Evolutionary conservation across 1,140 invertebrate genomes (phyloP).

Genomic region (Magallana gigas): DNA sequence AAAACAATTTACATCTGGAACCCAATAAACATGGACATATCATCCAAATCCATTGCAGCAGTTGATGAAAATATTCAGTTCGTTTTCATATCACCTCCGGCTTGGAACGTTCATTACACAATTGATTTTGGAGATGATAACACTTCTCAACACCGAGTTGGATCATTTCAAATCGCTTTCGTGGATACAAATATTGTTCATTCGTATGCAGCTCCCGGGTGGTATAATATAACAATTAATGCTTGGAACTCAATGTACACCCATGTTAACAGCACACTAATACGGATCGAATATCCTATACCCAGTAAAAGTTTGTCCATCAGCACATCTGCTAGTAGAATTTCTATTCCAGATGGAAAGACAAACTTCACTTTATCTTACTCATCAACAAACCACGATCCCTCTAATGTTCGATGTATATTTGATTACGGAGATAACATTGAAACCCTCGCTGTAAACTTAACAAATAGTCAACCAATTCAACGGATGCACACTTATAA

Average conservation of each 20-base stretch:
- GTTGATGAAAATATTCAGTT: not conserved
- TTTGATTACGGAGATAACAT: not conserved
- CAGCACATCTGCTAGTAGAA: not conserved
- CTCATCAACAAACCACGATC: not conserved
- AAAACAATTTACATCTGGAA: not conserved
- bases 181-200: not conserved
- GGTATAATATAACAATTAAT: not conserved
- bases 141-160: not conserved
- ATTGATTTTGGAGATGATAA: not conserved
- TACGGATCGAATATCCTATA: constrained; percentile 1
- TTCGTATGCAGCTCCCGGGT: not conserved
- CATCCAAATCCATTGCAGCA: not conserved
- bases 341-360: not conserved
- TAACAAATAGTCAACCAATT: not conserved
- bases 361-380: not conserved
- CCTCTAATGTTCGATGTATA: not conserved
- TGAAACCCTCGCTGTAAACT: not conserved
- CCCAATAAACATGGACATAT: not conserved
- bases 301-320: not conserved
- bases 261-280: not conserved
- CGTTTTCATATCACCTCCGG: not conserved
- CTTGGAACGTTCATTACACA: not conserved
- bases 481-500: not conserved
- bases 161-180: not conserved
- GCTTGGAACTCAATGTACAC: constrained; percentile 8